These are phyloP conservation scores for Lamproptera curius DNA, from an alignment of 2,888 invertebrate genomes.

Conservation along the genomic window DNA sequence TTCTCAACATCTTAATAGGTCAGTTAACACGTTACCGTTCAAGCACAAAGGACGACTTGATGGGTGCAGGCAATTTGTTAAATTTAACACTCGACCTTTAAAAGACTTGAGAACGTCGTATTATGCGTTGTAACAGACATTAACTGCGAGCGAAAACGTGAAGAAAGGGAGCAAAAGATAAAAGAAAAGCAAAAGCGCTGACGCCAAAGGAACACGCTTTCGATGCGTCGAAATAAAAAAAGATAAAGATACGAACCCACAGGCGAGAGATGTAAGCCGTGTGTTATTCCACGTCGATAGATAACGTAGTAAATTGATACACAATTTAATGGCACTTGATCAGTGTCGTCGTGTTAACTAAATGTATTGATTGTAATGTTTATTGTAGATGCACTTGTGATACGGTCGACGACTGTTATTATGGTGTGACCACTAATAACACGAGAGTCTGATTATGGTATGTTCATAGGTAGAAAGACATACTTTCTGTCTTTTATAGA, in stretches of 20 bases:
- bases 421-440: too few relatives aligned
- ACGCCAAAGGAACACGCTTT: constrained; percentile 54
- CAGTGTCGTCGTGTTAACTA: too few relatives aligned
- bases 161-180: constrained; percentile 38
- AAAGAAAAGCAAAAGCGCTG: constrained; percentile 26
- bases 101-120: constrained; percentile 27
- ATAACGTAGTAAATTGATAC: constrained; percentile 46
- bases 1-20: constrained; percentile 16
- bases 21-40: constrained; percentile 17
- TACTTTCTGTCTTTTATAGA: too few relatives aligned
- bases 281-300: constrained; percentile 56
- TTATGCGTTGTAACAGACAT: constrained; percentile 47
- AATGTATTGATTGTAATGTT: too few relatives aligned
- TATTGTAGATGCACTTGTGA: too few relatives aligned
- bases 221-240: constrained; percentile 45
- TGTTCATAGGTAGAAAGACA: too few relatives aligned
- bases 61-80: constrained; percentile 17
- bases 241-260: constrained; percentile 17
- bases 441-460: too few relatives aligned
- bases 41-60: constrained; percentile 9
- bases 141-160: constrained; percentile 43
- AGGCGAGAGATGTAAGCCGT: constrained; percentile 70
- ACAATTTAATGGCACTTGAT: constrained; percentile 46
- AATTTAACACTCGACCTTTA: constrained; percentile 13
- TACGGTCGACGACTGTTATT: too few relatives aligned